Evolutionary conservation across 2,113 vertebrate species (phyloP), one percentile per base, ranked within the genome.

Genomic region (Brachyhypopomus occidentalis): DNA sequence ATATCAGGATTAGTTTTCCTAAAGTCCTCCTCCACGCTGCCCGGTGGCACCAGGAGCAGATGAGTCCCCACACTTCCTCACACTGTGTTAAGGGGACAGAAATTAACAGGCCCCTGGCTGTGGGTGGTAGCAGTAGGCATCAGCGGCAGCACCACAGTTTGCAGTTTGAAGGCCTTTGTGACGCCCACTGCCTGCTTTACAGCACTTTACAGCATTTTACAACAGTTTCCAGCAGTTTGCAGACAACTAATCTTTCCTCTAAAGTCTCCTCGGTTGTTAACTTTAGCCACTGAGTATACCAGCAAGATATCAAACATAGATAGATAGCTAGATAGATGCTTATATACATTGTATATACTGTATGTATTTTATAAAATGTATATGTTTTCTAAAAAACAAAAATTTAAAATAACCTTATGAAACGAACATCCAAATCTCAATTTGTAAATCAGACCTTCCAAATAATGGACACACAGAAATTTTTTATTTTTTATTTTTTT

Each of bases 251-350:
- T 90, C 86, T 90, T 85, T 88, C 87, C 86, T 80, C 72, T 80
- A 27, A 82, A 84, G 72, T 86, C 89, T 38, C 89, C 89, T 38
- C 89, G 88, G 86, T 91, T 87, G 89, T 92, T 93, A 92, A 92
- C 90, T 91, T 87, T 90, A 93, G 90, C 90, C 89, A 71, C 88
- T 90, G 91, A 92, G 91, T 94, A 92, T 92, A 93, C 92, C 86
- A 84, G 83, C 76, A 84, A 87, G 75, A 85, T 83, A 38, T 82
- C 71, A 41, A 71, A 82, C 48, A 8, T 41, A 8, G 5, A 41
- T 41, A 41, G 5, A 41, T 41, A 41, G 5, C 1, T 30, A 30
- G 30, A 30, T 30, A 30, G 30, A 30, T 30, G 30, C 30, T 30
- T 30, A 30, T 2, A 2, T 30, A 30, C 30, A 30, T 30, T 30